These are phyloP conservation scores for Myocastor coypus DNA, from an alignment of 2,113 vertebrate species.

Conservation along the genomic window DNA sequence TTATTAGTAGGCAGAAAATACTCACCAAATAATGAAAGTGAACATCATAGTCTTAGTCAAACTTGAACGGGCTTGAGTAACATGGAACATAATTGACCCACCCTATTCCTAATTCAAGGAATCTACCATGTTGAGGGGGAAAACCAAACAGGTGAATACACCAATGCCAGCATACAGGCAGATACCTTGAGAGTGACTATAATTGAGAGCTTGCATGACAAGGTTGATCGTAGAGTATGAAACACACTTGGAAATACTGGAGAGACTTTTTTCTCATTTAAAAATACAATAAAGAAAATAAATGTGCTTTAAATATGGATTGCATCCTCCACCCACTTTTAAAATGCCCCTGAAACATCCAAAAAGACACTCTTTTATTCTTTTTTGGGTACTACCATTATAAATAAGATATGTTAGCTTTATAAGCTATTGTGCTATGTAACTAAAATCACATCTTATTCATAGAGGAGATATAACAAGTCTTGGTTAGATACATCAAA, in stretches of 20 bases:
- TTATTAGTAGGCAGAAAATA: neutral
- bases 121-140: neutral
- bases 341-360: neutral
- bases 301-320: neutral
- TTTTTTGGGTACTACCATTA: neutral
- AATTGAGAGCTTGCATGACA: neutral
- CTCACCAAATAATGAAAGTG: slow-evolving; percentile 25
- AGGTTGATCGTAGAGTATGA: neutral
- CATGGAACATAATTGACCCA: slow-evolving; percentile 34
- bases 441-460: neutral
- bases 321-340: neutral
- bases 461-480: too few relatives aligned
- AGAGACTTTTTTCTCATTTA: neutral
- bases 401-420: neutral
- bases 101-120: neutral
- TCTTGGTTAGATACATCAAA: neutral
- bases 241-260: neutral
- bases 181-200: neutral
- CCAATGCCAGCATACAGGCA: neutral
- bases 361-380: neutral
- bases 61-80: neutral
- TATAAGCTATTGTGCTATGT: neutral
- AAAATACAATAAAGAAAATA: neutral
- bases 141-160: neutral
- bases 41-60: slow-evolving; percentile 41